Evolutionary conservation across 2,113 vertebrate genomes (phyloP).

Genomic region (Microcebus jonahi): DNA sequence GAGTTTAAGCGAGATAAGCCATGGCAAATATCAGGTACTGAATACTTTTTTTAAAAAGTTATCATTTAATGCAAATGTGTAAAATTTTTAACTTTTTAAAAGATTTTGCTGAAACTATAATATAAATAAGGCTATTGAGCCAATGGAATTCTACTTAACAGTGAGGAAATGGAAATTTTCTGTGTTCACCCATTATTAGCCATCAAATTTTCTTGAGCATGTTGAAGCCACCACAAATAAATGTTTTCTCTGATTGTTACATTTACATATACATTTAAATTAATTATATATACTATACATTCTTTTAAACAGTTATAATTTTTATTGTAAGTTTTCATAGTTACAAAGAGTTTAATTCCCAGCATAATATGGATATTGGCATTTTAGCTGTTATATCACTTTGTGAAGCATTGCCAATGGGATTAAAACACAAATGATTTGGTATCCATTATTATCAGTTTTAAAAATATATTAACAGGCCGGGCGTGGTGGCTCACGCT

Average conservation of each 20-base stretch:
- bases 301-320: neutral
- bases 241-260: neutral
- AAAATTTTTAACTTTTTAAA: neutral
- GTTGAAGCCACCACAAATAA: neutral
- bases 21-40: neutral
- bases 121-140: neutral
- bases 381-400: neutral
- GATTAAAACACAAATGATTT: neutral
- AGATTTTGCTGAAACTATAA: neutral
- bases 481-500: too few species aligned
- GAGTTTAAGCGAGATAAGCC: neutral
- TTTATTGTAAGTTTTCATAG: neutral
- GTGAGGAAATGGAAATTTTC: neutral
- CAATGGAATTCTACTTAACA: neutral
- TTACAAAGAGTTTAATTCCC: neutral
- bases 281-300: neutral
- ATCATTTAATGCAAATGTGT: neutral
- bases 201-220: neutral
- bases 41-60: neutral
- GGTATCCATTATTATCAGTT: neutral
- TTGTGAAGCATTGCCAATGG: neutral
- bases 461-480: neutral
- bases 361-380: neutral
- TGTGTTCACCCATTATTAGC: neutral
- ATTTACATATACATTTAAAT: neutral